A percentile compares a stretch with the other conserved stretches of the same genome.
phyloP scores from a whole-genome alignment of 2,113 vertebrate genomes.

The Catharus bicknelli region DNA sequence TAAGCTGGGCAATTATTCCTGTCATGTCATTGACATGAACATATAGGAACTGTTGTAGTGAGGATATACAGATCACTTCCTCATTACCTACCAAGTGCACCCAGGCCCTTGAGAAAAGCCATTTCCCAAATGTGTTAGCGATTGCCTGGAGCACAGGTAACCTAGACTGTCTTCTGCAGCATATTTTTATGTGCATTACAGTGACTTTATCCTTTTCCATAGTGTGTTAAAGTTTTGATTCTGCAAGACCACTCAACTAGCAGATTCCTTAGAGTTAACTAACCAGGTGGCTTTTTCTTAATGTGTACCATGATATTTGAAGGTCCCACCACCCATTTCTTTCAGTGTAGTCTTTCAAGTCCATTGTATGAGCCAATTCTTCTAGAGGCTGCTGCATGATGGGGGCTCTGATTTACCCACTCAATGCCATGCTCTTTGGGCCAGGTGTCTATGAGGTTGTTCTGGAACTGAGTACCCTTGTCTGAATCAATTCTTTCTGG shows the following conservation, averaged over 20 bases:
- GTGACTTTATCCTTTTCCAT: neutral
- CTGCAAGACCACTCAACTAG: accelerated
- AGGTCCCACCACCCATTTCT: neutral
- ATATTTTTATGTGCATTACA: neutral
- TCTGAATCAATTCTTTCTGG: neutral
- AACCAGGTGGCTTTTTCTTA: neutral
- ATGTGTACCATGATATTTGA: neutral
- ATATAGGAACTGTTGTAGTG: neutral
- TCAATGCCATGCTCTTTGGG: neutral
- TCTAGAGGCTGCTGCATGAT: accelerated
- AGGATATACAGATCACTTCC: neutral
- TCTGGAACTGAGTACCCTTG: neutral
- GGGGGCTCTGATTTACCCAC: neutral
- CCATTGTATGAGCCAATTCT: accelerated
- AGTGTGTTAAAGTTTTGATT: neutral
- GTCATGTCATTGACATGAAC: neutral
- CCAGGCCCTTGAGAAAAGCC: neutral
- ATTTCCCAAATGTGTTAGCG: neutral
- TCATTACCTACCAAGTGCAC: neutral
- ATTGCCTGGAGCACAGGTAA: neutral
- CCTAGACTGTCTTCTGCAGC: neutral
- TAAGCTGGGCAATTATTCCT: neutral
- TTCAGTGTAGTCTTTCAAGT: neutral
- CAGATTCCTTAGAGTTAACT: neutral
- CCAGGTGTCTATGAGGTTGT: neutral